Evolutionary conservation across 2,113 vertebrate species (phyloP).

Genomic region (Aythya baeri): DNA sequence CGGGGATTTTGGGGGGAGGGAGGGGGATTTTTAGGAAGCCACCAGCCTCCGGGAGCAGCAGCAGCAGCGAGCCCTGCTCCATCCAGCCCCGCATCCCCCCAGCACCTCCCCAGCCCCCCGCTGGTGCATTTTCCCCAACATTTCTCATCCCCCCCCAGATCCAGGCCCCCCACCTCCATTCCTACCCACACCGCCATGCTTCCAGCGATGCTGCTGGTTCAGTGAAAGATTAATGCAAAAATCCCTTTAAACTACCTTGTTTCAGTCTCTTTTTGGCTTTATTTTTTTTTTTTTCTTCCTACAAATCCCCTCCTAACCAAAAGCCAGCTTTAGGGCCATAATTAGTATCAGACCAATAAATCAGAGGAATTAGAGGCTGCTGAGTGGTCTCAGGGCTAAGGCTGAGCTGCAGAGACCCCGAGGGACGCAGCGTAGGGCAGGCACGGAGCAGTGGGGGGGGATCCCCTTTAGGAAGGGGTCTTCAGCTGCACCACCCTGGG

Average conservation of each 20-base stretch:
- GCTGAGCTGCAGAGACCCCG: too few relatives aligned
- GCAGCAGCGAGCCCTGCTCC: not conserved
- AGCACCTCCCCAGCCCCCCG: not conserved
- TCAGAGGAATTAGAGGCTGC: not conserved
- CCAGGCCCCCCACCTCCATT: not conserved
- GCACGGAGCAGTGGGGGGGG: not conserved
- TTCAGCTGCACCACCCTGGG: not conserved
- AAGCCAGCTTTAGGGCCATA: not conserved
- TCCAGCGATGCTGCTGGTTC: not conserved
- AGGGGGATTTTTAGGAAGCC: not conserved
- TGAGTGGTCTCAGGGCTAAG: not conserved
- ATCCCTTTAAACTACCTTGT: not conserved
- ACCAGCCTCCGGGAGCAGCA: fast-evolving
- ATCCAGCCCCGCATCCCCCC: not conserved
- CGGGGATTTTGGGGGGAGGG: not conserved
- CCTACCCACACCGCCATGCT: not conserved
- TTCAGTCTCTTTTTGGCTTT: not conserved
- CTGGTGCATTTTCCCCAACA: not conserved
- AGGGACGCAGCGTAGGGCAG: not conserved
- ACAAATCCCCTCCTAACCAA: not conserved
- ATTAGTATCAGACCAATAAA: not conserved
- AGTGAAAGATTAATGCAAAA: not conserved
- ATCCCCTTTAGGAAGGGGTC: not conserved
- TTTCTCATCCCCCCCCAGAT: not conserved
- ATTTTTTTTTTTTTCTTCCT: fast-evolving